These are phyloP conservation scores for Sarotherodon lohbergeri DNA, from an alignment of 2,113 vertebrate species.

Conservation along the genomic window DNA sequence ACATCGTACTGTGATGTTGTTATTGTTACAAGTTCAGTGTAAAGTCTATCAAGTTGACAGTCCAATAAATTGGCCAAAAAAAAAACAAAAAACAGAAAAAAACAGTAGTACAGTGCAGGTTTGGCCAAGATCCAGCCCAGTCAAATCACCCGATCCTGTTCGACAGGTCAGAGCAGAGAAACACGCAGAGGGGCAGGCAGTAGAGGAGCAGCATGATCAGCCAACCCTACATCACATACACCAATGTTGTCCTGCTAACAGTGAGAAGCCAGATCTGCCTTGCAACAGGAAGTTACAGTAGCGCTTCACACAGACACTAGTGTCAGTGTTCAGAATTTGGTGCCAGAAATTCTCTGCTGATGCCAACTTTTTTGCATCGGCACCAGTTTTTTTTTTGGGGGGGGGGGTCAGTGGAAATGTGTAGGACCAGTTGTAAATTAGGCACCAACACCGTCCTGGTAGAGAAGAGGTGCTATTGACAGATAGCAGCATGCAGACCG, in stretches of 20 bases:
- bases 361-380: background rate
- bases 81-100: background rate
- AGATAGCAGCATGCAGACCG: slow-evolving; percentile 51
- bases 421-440: background rate
- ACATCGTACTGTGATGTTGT: accelerated
- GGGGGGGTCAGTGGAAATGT: background rate
- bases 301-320: background rate
- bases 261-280: background rate
- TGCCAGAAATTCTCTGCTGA: background rate
- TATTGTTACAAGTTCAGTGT: background rate
- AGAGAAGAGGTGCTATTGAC: slow-evolving; percentile 24
- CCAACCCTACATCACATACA: background rate
- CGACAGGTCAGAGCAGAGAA: background rate
- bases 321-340: background rate
- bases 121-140: background rate
- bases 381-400: background rate
- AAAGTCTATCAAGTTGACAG: background rate
- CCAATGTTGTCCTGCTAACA: background rate
- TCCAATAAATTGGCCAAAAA: background rate
- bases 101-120: background rate
- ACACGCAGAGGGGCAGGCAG: background rate
- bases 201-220: slow-evolving; percentile 5
- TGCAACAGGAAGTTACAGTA: background rate
- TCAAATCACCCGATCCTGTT: background rate
- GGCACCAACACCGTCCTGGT: background rate